A percentile compares a stretch with the other conserved stretches of the same genome.
These are phyloP conservation scores for Rugalucina vietnamica DNA, from an alignment of 2,888 invertebrate species.

Conservation along the genomic window DNA sequence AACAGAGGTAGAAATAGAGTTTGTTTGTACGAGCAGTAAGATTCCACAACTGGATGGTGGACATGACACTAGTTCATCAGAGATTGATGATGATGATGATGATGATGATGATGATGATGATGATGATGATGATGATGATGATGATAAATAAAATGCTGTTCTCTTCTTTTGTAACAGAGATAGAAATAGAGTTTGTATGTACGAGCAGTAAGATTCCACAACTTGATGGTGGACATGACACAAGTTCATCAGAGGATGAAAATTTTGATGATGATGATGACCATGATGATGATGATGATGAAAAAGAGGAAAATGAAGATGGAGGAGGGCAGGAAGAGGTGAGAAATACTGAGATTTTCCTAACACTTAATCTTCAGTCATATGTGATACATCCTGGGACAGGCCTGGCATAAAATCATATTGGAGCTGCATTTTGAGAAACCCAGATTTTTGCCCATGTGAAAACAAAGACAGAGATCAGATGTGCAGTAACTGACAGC, in stretches of 20 bases:
- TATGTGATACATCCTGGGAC: too few relatives aligned
- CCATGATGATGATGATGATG: constrained; percentile 87
- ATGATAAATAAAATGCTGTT: constrained; percentile 91
- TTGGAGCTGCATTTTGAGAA: too few relatives aligned
- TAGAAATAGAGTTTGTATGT: neutral
- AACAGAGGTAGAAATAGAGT: constrained; percentile 81
- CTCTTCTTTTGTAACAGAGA: constrained; percentile 87
- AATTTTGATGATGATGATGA: constrained; percentile 90
- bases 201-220: constrained; percentile 40
- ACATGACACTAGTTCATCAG: constrained; percentile 85
- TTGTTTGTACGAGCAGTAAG: too few relatives aligned
- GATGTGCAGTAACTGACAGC: too few relatives aligned
- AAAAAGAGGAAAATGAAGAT: constrained; percentile 90
- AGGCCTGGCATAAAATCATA: too few relatives aligned
- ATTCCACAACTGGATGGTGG: constrained; percentile 67
- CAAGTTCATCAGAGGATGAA: constrained; percentile 88
- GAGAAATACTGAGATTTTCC: constrained; percentile 66
- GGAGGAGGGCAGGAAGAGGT: constrained; percentile 86
- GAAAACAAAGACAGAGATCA: too few relatives aligned
- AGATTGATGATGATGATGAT: constrained; percentile 91
- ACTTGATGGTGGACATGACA: constrained; percentile 80
- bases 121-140: constrained; percentile 87
- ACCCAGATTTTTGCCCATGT: too few relatives aligned
- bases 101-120: constrained; percentile 87
- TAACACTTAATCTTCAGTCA: too few relatives aligned